Percentiles rank a stretch among this genome's conserved stretches.
Conservation (phyloP, 2,113 vertebrate species). For the Zosterops pallidus region DNA sequence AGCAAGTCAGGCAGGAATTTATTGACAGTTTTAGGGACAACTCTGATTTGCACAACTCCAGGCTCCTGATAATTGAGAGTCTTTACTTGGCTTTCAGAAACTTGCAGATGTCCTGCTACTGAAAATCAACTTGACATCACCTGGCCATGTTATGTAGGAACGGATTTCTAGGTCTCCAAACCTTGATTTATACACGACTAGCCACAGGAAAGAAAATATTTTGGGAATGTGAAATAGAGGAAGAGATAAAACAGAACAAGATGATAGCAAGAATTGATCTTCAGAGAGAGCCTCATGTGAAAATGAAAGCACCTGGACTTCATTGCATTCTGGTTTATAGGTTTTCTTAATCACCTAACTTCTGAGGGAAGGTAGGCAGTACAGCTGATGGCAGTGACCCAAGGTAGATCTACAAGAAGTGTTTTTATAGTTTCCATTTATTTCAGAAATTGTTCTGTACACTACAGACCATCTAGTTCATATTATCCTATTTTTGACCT, state of each 20-base stretch:
- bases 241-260: background rate
- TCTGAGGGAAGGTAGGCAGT: background rate
- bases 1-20: background rate
- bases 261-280: background rate
- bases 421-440: constrained; percentile 4
- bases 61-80: background rate
- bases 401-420: background rate
- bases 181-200: background rate
- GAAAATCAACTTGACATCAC: background rate
- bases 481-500: background rate
- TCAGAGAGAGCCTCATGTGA: background rate
- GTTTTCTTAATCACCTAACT: background rate
- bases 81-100: no score
- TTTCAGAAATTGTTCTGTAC: background rate
- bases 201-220: background rate
- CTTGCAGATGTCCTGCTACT: no score
- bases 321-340: background rate
- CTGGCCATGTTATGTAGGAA: background rate
- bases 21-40: background rate
- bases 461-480: background rate
- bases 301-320: background rate
- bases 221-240: background rate
- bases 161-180: background rate
- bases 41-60: background rate
- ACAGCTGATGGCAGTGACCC: background rate